Percentiles rank a stretch among this genome's conserved stretches.
phyloP scores from a whole-genome alignment of 1,140 invertebrate genomes.

The Ganaspis sp. region DNA sequence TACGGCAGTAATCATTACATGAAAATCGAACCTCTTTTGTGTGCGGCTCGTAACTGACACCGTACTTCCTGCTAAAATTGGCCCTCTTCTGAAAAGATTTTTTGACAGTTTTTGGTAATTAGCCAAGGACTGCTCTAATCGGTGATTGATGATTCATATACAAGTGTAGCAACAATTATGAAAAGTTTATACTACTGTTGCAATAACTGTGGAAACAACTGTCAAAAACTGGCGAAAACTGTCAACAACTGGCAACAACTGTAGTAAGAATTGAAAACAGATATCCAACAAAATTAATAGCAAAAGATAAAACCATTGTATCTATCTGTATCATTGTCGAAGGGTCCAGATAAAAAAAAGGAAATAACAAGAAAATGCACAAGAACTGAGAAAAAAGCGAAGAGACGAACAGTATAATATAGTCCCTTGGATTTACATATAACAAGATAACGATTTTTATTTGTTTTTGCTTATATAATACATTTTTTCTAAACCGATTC shows the following conservation, averaged over 20 bases:
- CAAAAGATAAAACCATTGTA: too few species aligned
- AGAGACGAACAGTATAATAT: constrained; percentile 56
- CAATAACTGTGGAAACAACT: too few species aligned
- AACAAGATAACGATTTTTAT: constrained; percentile 73
- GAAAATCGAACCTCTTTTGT: background rate
- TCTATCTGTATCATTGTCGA: background rate
- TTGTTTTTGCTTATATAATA: constrained; percentile 68
- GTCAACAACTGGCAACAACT: too few species aligned
- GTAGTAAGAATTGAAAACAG: too few species aligned
- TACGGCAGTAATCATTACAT: background rate
- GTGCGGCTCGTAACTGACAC: background rate
- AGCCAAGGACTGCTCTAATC: too few species aligned
- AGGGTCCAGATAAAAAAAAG: background rate
- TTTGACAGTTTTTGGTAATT: too few species aligned
- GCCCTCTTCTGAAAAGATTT: too few species aligned
- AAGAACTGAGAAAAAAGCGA: constrained; percentile 33
- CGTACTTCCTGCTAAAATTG: background rate
- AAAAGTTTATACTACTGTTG: too few species aligned
- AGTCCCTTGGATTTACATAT: constrained; percentile 66
- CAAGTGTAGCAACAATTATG: too few species aligned
- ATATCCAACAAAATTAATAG: too few species aligned
- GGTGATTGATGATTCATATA: too few species aligned
- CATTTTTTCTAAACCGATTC: constrained; percentile 66
- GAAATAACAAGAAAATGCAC: constrained; percentile 30
- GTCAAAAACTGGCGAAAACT: too few species aligned